A percentile compares a stretch with the other conserved stretches of the same genome.
Evolutionary conservation across 2,797 vertebrate species (phyloP).

Genomic region (Helarctos malayanus): DNA sequence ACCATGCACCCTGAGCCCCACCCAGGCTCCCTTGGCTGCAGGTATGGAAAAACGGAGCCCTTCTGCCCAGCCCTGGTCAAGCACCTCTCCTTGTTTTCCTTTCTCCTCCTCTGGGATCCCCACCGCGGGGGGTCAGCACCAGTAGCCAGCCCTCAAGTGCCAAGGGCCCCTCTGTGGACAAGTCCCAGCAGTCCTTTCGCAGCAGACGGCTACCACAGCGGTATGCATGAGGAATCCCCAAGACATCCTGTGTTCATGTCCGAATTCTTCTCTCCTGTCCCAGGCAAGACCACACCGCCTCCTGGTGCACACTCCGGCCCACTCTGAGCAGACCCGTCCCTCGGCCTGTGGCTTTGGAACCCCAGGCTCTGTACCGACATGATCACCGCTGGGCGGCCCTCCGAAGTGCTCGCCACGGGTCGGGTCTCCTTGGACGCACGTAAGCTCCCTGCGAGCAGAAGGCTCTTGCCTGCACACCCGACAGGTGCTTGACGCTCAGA

Average conservation of each 20-base stretch:
- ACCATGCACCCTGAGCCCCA: rapidly evolving
- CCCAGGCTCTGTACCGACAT: not conserved
- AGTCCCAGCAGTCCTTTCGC: not conserved
- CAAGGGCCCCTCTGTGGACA: rapidly evolving
- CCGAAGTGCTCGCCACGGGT: rapidly evolving
- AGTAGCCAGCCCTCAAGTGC: too few species aligned
- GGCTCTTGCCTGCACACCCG: not conserved
- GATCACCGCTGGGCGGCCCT: too few species aligned
- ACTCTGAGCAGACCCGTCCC: not conserved
- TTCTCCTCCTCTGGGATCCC: not conserved
- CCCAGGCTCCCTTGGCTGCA: not conserved
- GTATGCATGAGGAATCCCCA: rapidly evolving
- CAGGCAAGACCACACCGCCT: not conserved
- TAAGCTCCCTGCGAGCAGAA: not conserved
- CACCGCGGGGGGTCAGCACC: too few species aligned
- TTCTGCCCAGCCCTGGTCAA: rapidly evolving
- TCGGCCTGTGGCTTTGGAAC: not conserved
- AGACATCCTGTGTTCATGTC: rapidly evolving
- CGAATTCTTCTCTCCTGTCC: not conserved
- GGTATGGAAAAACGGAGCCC: not conserved
- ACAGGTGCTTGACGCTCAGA: not conserved
- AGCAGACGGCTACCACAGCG: not conserved
- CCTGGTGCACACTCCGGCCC: rapidly evolving
- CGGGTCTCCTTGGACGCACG: rapidly evolving
- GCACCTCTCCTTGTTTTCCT: not conserved